Base-by-base conservation (phyloP, 2,888 invertebrate species). In the Thymelicus lineola region DNA sequence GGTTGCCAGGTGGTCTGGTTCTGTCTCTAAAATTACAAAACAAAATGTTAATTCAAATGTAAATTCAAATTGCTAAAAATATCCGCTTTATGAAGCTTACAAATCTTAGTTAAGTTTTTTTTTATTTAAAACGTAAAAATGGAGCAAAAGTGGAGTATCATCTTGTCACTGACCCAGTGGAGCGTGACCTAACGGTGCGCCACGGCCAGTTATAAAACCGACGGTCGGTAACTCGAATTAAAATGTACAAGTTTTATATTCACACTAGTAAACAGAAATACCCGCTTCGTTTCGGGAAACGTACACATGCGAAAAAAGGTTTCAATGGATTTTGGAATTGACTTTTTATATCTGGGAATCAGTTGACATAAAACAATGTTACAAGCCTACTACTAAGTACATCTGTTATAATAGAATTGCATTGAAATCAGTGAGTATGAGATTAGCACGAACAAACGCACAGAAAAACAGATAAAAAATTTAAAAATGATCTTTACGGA, bases 111-210 rank as follows among this genome's bases (percentile, higher is more conserved):
- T 55, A 68, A 55, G 55, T 55, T 57, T 62, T 28, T 62, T 28
- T 61, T 62, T 62, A 62, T 62, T 57, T 57, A 38, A 68, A 68
- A 46, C 57, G 57, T 45, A 57, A 68, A 68, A 68, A 61, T 68
- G 45, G 62, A 63, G 62, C 57, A 68, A 68, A 62, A 17, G 38
- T 68, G 36, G 36, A 68, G 68, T 48, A 68, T 46, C 68, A 62
- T 68, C 68, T 68, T 68, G 68, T 68, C 62, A 68, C 68, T 68
- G 68, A 62, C 68, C 68, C 62, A 68, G 17, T 68, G 62, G 57
- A 57, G 62, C 68, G 62, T 28, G 68, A 62, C 68, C 68, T 36
- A 35, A 46, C 60, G 66, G 66, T 42, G 59, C 61, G 65, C 57
- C 57, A 48, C 62, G 48, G 57, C 17, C 36, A n/a, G 14, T 59